Evolutionary conservation across 2,888 invertebrate species (phyloP).

Genomic region (Drosophila emarginata): DNA sequence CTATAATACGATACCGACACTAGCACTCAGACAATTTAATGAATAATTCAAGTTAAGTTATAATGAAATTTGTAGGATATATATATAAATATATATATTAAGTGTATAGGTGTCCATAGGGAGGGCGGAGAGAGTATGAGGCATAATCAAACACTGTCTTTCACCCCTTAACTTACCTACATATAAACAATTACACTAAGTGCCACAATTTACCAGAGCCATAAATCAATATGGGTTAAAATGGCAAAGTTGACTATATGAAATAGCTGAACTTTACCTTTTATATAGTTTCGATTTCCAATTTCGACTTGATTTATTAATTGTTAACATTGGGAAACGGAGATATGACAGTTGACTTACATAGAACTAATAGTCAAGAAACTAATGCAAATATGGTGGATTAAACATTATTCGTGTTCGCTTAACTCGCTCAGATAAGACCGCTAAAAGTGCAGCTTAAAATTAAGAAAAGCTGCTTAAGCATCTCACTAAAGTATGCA

Average conservation of each 20-base stretch:
- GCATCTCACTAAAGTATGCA: slow-evolving; percentile 29
- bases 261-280: slow-evolving; percentile 1
- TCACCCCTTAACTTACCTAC: slow-evolving; percentile 35
- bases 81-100: slow-evolving; percentile 20
- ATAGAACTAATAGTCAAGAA: not conserved
- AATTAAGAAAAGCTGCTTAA: slow-evolving; percentile 30
- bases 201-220: slow-evolving; percentile 55
- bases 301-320: slow-evolving; percentile 52
- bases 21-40: slow-evolving; percentile 29
- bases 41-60: slow-evolving; percentile 44
- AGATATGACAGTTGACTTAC: not conserved
- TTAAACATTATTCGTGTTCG: slow-evolving; percentile 19
- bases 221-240: slow-evolving; percentile 64
- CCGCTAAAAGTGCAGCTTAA: slow-evolving; percentile 21
- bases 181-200: slow-evolving; percentile 71
- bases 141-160: slow-evolving; percentile 25
- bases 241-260: slow-evolving; percentile 24
- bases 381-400: slow-evolving; percentile 35
- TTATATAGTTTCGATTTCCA: slow-evolving; percentile 24
- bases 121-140: not conserved
- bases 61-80: slow-evolving; percentile 38
- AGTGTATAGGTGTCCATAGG: not conserved
- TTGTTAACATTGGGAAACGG: slow-evolving; percentile 57
- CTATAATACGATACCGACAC: not conserved
- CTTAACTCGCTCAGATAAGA: slow-evolving; percentile 22